Percentiles rank a stretch among this genome's conserved stretches.
Evolutionary conservation across 2,888 invertebrate genomes (phyloP).

Genomic region (Timandra comae): DNA sequence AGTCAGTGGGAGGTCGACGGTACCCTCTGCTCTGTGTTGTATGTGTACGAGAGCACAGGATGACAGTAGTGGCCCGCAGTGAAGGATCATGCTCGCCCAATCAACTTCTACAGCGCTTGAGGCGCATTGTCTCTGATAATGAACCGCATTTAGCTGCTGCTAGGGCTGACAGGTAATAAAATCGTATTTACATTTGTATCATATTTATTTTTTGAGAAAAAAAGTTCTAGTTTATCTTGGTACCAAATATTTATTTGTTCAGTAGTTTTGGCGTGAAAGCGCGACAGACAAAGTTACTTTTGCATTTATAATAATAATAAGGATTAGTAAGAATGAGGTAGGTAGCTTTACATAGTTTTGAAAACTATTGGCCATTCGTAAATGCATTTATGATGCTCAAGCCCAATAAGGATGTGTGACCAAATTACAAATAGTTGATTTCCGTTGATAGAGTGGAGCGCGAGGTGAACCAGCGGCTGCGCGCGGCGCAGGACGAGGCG

Average conservation of each 20-base stretch:
- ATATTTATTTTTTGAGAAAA: too few species aligned
- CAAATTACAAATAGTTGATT: too few species aligned
- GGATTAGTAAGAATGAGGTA: too few species aligned
- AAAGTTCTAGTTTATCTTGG: too few species aligned
- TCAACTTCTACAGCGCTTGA: constrained; percentile 83
- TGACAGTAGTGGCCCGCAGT: constrained; percentile 94
- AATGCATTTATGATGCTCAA: too few species aligned
- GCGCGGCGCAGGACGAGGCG: constrained; percentile 95
- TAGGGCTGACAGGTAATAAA: constrained; percentile 88
- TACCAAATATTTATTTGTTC: too few species aligned
- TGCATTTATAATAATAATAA: background rate
- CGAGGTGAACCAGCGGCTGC: constrained; percentile 88
- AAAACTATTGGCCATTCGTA: too few species aligned
- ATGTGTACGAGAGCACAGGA: constrained; percentile 91
- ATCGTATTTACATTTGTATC: too few species aligned
- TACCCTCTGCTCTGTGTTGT: constrained; percentile 93
- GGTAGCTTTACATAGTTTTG: too few species aligned
- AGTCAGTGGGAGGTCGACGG: constrained; percentile 87
- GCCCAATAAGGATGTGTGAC: too few species aligned
- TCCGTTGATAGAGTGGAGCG: constrained; percentile 89
- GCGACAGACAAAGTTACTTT: too few species aligned
- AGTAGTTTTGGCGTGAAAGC: too few species aligned
- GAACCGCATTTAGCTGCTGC: constrained; percentile 92
- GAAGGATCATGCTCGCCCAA: constrained; percentile 88
- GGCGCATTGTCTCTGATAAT: constrained; percentile 88